Evolutionary conservation across 2,113 vertebrate species (phyloP), one percentile per base, ranked within the genome.

Genomic region (Phalacrocorax aristotelis): DNA sequence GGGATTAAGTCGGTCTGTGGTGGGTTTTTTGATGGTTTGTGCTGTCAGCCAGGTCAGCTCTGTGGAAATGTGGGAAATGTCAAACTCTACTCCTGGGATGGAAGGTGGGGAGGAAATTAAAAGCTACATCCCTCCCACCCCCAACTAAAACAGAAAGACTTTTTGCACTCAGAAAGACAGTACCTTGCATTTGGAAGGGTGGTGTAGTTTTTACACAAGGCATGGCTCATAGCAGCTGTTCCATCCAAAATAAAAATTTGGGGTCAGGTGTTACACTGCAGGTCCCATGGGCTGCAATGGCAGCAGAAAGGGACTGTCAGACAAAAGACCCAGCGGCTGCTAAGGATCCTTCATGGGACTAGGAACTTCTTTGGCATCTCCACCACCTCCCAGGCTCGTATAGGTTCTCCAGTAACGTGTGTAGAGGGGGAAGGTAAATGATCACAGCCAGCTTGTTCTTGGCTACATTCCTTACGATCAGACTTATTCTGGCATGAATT

Each of bases 201-300:
- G 38, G 7, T 83, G 12, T 46, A 34, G 7, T 42, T 46, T 66
- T 49, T 30, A 32, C 11, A 27, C 17, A 27, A 58, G 25, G 30
- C 17, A 32, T n/a, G 17, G 20, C n/a, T 40, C 3, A 8, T 22
- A 14, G 58, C 13, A 49, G 25, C 13, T 9, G 14, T 49, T 49
- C 77, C 9, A 49, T 44, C 21, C 23, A 23, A 66, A 58, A 44
- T 32, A 75, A n/a, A 49, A 49, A 44, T 51, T 25, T 7, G 6
- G 25, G 51, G 26, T 52, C 11, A 15, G 30, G 22, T 34, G 44
- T 77, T 51, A 36, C 13, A 26, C 42, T 51, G 21, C 52, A 58
- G 34, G 27, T 66, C 46, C 38, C 3, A 1, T 27, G 6, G 58
- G 32, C 36, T 65, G 18, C 1, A 1, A 34, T 2, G 0, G 32